A percentile compares a stretch with the other conserved stretches of the same genome.
These are phyloP conservation scores for Malacoraja senta DNA, from an alignment of 2,797 vertebrate genomes.

Conservation along the genomic window DNA sequence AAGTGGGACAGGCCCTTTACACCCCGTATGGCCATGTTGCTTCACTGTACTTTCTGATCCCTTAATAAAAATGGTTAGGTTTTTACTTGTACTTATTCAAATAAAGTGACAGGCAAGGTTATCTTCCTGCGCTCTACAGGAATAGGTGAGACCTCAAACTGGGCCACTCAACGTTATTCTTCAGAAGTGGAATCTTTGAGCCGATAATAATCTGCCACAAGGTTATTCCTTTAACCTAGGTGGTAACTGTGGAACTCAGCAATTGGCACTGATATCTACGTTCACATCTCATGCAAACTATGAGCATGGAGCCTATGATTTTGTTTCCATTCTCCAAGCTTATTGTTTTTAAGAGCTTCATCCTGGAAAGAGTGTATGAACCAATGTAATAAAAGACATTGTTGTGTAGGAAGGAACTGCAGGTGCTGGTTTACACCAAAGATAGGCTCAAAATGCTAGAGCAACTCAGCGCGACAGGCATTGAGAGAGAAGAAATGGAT, in stretches of 20 bases:
- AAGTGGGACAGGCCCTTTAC: no score
- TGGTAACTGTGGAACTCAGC: neutral
- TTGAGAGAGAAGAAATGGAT: no score
- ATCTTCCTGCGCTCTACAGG: neutral
- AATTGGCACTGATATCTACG: neutral
- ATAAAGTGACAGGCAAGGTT: neutral
- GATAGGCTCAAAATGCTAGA: no score
- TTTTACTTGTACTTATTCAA: neutral
- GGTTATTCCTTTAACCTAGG: neutral
- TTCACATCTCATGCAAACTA: neutral
- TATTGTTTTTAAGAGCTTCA: neutral
- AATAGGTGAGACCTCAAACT: neutral
- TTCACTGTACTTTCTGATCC: neutral
- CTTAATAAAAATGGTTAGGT: neutral
- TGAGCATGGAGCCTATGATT: neutral
- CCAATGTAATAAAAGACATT: neutral
- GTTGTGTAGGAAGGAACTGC: neutral
- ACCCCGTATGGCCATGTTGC: neutral
- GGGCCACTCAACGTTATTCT: neutral
- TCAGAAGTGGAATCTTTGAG: neutral
- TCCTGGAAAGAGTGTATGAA: neutral
- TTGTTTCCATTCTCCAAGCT: neutral
- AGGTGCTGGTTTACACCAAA: no score
- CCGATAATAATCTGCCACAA: neutral
- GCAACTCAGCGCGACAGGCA: no score